Evolutionary conservation across 2,797 vertebrate species (phyloP).

Genomic region (Capromys pilorides): DNA sequence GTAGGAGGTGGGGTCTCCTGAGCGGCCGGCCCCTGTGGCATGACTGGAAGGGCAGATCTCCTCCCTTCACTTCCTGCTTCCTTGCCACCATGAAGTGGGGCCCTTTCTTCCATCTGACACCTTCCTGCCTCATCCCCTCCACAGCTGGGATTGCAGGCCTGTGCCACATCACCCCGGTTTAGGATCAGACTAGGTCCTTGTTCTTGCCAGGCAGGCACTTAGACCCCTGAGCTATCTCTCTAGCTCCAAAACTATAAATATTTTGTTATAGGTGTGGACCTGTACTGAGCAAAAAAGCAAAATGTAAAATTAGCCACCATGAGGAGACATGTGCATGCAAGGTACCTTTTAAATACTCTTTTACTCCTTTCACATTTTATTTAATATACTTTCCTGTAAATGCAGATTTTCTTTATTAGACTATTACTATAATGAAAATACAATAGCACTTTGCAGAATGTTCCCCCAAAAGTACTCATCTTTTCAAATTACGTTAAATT

Average conservation of each 20-base stretch:
- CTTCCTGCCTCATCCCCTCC: background rate
- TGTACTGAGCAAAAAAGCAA: background rate
- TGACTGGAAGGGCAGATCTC: background rate
- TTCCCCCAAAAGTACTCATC: background rate
- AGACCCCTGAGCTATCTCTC: too few relatives aligned
- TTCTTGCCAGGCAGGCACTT: too few relatives aligned
- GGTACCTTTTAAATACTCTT: constrained; percentile 57
- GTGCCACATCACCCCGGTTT: too few relatives aligned
- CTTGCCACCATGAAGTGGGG: background rate
- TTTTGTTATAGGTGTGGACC: background rate
- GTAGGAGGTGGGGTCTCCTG: background rate
- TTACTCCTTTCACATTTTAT: constrained; percentile 36
- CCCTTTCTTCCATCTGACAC: background rate
- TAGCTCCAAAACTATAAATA: background rate
- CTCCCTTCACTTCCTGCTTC: background rate
- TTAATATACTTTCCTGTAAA: constrained; percentile 75
- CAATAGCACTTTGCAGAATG: constrained; percentile 60
- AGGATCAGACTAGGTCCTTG: too few relatives aligned
- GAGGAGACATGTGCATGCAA: constrained; percentile 55
- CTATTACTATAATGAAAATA: constrained; percentile 62
- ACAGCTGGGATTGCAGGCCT: too few relatives aligned
- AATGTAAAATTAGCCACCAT: background rate
- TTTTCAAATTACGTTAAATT: constrained; percentile 68
- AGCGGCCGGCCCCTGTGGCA: background rate
- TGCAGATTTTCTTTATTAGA: constrained; percentile 66